Percentiles rank a stretch among this genome's conserved stretches.
These are phyloP conservation scores for Dasysyrphus tricinctus DNA, from an alignment of 2,888 invertebrate species.

Conservation along the genomic window DNA sequence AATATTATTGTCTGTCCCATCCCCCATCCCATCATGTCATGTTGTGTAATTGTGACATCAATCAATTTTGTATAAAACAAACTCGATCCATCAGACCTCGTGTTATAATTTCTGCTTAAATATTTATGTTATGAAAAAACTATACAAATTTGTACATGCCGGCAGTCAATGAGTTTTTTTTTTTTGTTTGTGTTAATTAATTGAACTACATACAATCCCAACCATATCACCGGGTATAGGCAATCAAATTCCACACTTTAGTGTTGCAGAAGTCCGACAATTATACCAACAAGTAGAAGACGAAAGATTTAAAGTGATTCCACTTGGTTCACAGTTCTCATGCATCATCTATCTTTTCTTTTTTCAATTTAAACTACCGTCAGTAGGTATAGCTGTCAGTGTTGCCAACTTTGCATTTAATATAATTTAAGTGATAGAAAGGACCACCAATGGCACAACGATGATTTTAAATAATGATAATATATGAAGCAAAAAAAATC, in stretches of 20 bases:
- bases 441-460: background rate
- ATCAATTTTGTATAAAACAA: slow-evolving; percentile 15
- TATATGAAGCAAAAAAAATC: too few relatives aligned
- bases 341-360: slow-evolving; percentile 15
- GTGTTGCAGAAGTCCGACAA: background rate
- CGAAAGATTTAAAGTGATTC: slow-evolving; percentile 19
- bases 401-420: background rate
- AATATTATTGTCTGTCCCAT: background rate
- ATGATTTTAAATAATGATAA: too few relatives aligned
- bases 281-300: slow-evolving; percentile 32
- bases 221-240: background rate
- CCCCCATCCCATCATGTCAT: background rate
- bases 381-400: background rate
- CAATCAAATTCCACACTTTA: slow-evolving; percentile 52
- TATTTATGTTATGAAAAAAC: slow-evolving; percentile 17
- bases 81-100: background rate
- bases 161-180: slow-evolving; percentile 25
- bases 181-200: slow-evolving; percentile 50
- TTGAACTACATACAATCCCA: slow-evolving; percentile 18
- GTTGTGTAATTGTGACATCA: slow-evolving; percentile 42
- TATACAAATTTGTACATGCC: background rate
- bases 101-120: slow-evolving; percentile 21
- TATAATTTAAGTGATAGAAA: background rate
- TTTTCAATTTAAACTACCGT: background rate
- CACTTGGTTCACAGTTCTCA: slow-evolving; percentile 28